A percentile compares a stretch with the other conserved stretches of the same genome.
Evolutionary conservation across 2,113 vertebrate species (phyloP).

Genomic region (Alces alces): DNA sequence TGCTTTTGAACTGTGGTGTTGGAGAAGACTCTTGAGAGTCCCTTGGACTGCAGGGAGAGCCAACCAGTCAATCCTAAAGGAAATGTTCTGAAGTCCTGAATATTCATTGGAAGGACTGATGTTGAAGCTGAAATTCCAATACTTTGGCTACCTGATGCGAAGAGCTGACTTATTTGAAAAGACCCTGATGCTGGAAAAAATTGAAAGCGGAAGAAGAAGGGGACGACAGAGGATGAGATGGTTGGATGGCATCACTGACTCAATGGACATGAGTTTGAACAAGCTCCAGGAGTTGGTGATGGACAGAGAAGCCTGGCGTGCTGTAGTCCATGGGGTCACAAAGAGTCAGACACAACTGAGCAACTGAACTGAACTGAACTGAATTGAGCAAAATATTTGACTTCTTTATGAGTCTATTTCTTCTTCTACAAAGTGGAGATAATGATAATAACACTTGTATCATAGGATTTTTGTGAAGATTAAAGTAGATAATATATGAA

Average conservation of each 20-base stretch:
- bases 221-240: neutral
- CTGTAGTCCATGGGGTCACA: neutral
- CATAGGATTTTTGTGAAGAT: neutral
- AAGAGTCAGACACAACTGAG: neutral
- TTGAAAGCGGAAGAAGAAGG: neutral
- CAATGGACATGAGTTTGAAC: neutral
- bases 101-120: neutral
- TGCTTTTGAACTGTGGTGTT: neutral
- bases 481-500: neutral
- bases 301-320: neutral
- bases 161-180: neutral
- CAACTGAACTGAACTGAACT: neutral
- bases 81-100: neutral
- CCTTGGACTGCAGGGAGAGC: neutral
- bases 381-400: neutral
- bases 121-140: neutral
- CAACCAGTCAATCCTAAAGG: neutral
- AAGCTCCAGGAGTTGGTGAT: neutral
- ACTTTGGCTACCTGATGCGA: neutral
- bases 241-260: neutral
- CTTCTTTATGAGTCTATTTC: neutral
- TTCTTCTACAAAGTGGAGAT: neutral
- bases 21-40: neutral
- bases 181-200: neutral
- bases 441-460: neutral